Evolutionary conservation across 2,113 vertebrate genomes (phyloP), one percentile per base, ranked within the genome.

Genomic region (Myotis davidii): DNA sequence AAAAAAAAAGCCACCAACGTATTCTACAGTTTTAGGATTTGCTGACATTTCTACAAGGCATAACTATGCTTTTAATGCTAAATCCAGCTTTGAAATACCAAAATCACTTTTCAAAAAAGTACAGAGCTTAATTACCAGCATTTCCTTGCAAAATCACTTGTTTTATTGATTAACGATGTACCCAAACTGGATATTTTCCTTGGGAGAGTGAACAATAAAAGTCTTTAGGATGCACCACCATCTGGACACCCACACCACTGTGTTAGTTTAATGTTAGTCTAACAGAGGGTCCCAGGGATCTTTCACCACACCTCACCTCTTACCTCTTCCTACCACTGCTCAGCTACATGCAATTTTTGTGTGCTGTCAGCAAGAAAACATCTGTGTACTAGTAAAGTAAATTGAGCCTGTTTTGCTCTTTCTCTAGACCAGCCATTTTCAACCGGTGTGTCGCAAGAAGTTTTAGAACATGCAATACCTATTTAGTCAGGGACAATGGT

Each of bases 11-110:
- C 18, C 73, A 84, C 74, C 64, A 78, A 95, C 73, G 83, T 89
- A 73, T 85, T 90, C 50, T 88, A 42, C 95, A 89, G 39, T 88
- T 96, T 93, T 61, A 74, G 42, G 25, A 45, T 78, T 97, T 89
- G 61, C 84, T 96, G 90, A 91, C 90, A 91, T 95, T 95, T 93
- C 69, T 82, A 89, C 48, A 84, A 93, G 42, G 32, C 76, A 84
- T 77, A 74, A 88, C 48, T 72, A 89, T 34, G 56, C 42, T 73
- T 91, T 85, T 50, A 86, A 73, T 91, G 90, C 93, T 87, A 91
- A 64, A 32, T 74, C 90, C 91, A 89, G n/a, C 77, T 94, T 74
- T 85, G 76, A 96, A 93, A 96, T 89, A 93, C 18, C 79, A 91
- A 93, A 89, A 67, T 52, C n/a, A 82, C 39, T 93, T 93, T 78